A percentile compares a stretch with the other conserved stretches of the same genome.
These are phyloP conservation scores for Drosophila busckii DNA, from an alignment of 1,140 invertebrate species.

Conservation along the genomic window DNA sequence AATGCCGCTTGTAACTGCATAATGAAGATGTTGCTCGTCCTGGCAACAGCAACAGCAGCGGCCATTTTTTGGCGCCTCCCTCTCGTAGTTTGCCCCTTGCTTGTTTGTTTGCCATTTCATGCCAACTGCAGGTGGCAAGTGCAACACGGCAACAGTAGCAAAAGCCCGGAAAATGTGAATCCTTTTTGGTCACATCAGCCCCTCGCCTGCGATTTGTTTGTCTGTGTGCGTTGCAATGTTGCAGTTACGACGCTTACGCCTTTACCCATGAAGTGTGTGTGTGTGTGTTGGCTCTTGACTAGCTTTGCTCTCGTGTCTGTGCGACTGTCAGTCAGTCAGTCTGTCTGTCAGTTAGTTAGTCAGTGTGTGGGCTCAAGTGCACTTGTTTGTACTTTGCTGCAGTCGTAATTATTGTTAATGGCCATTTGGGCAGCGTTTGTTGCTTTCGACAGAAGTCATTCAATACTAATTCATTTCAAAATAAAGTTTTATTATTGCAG, in stretches of 20 bases:
- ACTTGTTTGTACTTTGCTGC: conserved; percentile 65
- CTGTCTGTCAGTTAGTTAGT: background rate
- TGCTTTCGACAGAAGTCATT: conserved; percentile 22
- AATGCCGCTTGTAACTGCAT: conserved; percentile 25
- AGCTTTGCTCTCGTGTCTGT: conserved; percentile 3
- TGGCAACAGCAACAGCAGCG: conserved; percentile 10
- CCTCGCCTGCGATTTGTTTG: conserved; percentile 22
- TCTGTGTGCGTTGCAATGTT: conserved; percentile 9
- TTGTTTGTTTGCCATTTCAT: conserved; percentile 18
- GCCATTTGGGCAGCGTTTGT: conserved; percentile 46
- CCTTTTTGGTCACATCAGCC: conserved; percentile 15
- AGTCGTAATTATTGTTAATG: conserved; percentile 76
- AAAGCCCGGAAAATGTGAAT: too few relatives aligned
- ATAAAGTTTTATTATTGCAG: too few relatives aligned
- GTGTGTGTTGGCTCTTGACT: conserved; percentile 32
- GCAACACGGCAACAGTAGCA: background rate
- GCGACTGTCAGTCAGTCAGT: background rate
- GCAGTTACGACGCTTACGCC: too few relatives aligned
- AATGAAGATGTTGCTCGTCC: conserved; percentile 62
- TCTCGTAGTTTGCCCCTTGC: too few relatives aligned
- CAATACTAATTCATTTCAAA: conserved; percentile 23
- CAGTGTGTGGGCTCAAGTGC: conserved; percentile 37
- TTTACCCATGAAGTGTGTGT: too few relatives aligned
- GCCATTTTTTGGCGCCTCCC: conserved; percentile 48
- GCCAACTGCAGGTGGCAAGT: conserved; percentile 7